These are phyloP conservation scores for Drosophila anomalipes DNA, from an alignment of 2,888 invertebrate species.

Conservation along the genomic window DNA sequence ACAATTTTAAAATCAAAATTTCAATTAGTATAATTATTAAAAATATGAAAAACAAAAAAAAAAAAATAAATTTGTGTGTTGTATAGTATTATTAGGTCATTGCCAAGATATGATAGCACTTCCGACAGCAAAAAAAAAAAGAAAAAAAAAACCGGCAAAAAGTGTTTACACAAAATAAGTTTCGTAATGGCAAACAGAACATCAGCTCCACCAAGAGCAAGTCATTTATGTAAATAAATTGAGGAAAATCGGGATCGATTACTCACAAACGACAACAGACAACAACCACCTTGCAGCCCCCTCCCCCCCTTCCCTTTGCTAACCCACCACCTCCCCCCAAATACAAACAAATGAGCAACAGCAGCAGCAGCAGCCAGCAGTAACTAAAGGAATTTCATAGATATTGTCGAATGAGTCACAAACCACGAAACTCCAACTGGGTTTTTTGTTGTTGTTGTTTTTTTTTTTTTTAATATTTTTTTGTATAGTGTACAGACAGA, in stretches of 20 bases:
- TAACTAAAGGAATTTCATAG: conserved; percentile 14
- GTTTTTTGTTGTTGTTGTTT: too few relatives aligned
- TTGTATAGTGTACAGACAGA: conserved; percentile 6
- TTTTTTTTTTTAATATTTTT: not conserved
- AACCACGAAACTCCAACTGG: not conserved
- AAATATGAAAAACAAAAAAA: not conserved
- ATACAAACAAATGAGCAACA: not conserved
- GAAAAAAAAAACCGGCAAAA: not conserved
- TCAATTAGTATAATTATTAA: too few relatives aligned
- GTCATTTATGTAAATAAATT: conserved; percentile 35
- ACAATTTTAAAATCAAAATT: not conserved
- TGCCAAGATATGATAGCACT: conserved; percentile 39
- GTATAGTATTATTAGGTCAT: conserved; percentile 37
- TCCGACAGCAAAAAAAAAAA: conserved; percentile 20
- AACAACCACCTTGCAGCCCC: not conserved
- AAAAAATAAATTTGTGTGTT: conserved; percentile 12
- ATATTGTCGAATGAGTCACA: conserved; percentile 18
- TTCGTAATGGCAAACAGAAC: conserved; percentile 30
- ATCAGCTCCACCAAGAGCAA: conserved; percentile 10
- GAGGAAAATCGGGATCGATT: conserved; percentile 39
- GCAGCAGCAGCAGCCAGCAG: not conserved
- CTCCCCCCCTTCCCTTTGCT: not conserved
- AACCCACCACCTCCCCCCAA: not conserved
- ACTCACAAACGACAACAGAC: conserved; percentile 14
- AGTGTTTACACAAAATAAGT: conserved; percentile 28